Evolutionary conservation across 2,797 vertebrate species (phyloP).

Genomic region (Coranthus polyacanthus): DNA sequence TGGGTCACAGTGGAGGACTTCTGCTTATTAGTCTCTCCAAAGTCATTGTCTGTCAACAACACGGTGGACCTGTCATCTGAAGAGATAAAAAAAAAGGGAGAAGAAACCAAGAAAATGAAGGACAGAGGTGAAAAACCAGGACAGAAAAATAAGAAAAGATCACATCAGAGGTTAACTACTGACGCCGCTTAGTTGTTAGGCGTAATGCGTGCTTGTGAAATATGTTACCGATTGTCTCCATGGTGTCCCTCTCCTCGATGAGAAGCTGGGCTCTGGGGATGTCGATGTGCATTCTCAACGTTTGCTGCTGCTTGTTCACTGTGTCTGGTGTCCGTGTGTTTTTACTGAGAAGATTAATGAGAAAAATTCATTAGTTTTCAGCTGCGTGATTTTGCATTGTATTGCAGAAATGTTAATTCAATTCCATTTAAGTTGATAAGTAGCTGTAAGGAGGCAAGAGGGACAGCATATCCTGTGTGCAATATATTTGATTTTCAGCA

Average conservation of each 20-base stretch:
- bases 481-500: conserved; percentile 64
- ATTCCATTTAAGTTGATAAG: conserved; percentile 66
- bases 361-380: conserved; percentile 47
- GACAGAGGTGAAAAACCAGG: no score
- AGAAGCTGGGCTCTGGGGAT: conserved; percentile 98
- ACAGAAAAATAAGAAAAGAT: background rate
- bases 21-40: conserved; percentile 96
- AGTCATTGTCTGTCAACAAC: conserved; percentile 96
- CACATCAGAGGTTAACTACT: background rate
- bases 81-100: background rate
- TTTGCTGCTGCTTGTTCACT: conserved; percentile 97
- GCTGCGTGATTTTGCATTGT: conserved; percentile 45
- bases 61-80: conserved; percentile 97
- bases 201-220: background rate
- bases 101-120: no score
- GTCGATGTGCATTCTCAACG: conserved; percentile 98
- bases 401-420: conserved; percentile 62
- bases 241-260: conserved; percentile 98
- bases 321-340: conserved; percentile 97
- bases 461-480: conserved; percentile 23
- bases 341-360: conserved; percentile 86
- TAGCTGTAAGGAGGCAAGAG: conserved; percentile 48
- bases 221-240: conserved; percentile 96
- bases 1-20: conserved; percentile 99
- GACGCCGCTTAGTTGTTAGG: no score